Evolutionary conservation across 2,113 vertebrate genomes (phyloP), one percentile per base, ranked within the genome.

Genomic region (Strix aluco): DNA sequence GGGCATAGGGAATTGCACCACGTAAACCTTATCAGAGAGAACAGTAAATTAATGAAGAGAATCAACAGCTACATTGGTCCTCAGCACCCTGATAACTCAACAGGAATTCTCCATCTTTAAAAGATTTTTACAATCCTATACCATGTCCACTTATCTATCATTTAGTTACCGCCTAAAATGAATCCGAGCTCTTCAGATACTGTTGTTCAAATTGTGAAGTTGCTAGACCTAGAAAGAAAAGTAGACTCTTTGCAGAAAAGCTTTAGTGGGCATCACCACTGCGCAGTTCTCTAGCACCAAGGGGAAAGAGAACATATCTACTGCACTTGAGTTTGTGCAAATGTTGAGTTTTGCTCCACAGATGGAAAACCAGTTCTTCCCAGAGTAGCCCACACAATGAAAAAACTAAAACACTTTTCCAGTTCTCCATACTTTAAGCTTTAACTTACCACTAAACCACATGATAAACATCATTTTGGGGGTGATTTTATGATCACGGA

Each of bases 391-490:
- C 58, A 62, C 23, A 42, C 15, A 54, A 21, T 2, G 14, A 30
- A 87, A 94, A 49, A 42, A 29, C 69, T 2, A 40, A 55, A 78
- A 47, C 25, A 13, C 47, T 84, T 92, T 90, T 57, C 70, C 40
- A 18, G 10, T 65, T 78, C 20, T 78, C 30, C 2, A 1, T 40
- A 46, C 17, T 46, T 23, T 44, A 26, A 63, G 49, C 30, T 62
- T 49, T n/a, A 47, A 96, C 99, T 99, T 97, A 99, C 99, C 99
- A 46, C 99, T 99, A 90, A 99, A 99, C 99, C 99, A 99, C 99
- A 99, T 99, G 97, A 99, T 99, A 96, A 99, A 99, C 99, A 99
- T 99, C 99, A 99, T 99, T 97, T 99, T 99, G 4, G 99, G 99
- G 2, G 99, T 99, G 98, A 99, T 99, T 97, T 99, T 99, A 96